Evolutionary conservation across 2,888 invertebrate genomes (phyloP).

Genomic region (Lithosia quadra): DNA sequence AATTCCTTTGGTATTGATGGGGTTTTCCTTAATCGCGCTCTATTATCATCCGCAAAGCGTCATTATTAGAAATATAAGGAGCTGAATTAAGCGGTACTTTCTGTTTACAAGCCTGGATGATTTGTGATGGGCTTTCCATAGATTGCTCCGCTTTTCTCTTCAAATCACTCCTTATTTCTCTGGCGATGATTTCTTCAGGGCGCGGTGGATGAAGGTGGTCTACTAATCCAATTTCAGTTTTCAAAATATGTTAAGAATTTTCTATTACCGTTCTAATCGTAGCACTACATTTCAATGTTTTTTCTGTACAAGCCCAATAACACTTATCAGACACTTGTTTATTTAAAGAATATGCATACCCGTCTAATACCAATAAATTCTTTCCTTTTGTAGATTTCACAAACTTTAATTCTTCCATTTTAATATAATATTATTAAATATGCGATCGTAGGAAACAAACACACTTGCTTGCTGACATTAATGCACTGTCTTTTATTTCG

Average conservation of each 20-base stretch:
- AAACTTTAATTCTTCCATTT: no score
- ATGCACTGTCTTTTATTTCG: no score
- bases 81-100: not conserved
- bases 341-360: not conserved
- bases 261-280: not conserved
- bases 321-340: not conserved
- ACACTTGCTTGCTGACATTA: no score
- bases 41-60: not conserved
- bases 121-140: constrained; percentile 4
- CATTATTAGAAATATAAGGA: not conserved
- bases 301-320: not conserved
- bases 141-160: not conserved
- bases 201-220: not conserved
- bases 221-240: not conserved
- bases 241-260: not conserved
- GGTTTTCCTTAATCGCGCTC: not conserved
- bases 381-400: no score
- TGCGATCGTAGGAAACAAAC: no score
- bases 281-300: constrained; percentile 1
- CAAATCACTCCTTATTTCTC: not conserved
- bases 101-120: not conserved
- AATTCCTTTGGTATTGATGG: constrained; percentile 2
- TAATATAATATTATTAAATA: no score
- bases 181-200: not conserved
- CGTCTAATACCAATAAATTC: no score